These are phyloP conservation scores for Neotragus pygmaeus DNA, from an alignment of 2,113 vertebrate genomes.

Conservation along the genomic window DNA sequence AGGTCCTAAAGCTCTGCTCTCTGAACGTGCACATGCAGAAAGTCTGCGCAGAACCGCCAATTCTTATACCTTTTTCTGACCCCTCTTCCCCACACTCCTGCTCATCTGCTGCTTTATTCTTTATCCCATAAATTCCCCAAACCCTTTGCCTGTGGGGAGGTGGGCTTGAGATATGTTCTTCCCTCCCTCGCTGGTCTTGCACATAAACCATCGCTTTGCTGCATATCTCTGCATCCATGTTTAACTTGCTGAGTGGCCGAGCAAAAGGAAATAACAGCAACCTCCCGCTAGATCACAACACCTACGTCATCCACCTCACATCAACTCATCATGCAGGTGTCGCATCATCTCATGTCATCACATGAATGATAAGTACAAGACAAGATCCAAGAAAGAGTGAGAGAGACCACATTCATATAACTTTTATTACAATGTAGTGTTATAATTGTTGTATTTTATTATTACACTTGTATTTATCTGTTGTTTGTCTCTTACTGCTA, in stretches of 20 bases:
- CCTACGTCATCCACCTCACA: no score
- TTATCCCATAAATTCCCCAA: no score
- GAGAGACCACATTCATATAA: not conserved
- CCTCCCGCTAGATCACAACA: not conserved
- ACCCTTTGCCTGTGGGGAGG: not conserved
- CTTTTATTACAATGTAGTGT: not conserved
- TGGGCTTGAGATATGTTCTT: not conserved
- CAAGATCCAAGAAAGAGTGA: not conserved
- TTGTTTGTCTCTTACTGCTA: not conserved
- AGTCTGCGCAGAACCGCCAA: not conserved
- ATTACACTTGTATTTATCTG: not conserved
- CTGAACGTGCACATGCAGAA: no score
- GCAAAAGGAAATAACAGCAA: not conserved
- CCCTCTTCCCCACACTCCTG: fast-evolving
- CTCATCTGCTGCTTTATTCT: not conserved
- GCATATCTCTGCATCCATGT: not conserved
- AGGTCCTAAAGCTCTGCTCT: not conserved
- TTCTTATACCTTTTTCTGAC: not conserved
- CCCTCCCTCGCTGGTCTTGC: not conserved
- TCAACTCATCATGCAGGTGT: not conserved
- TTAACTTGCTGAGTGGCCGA: not conserved
- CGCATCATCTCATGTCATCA: not conserved
- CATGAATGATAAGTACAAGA: not conserved
- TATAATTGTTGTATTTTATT: not conserved
- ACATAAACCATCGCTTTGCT: not conserved